These are phyloP conservation scores for Zaprionus bogoriensis DNA, from an alignment of 2,888 invertebrate species.

Conservation along the genomic window DNA sequence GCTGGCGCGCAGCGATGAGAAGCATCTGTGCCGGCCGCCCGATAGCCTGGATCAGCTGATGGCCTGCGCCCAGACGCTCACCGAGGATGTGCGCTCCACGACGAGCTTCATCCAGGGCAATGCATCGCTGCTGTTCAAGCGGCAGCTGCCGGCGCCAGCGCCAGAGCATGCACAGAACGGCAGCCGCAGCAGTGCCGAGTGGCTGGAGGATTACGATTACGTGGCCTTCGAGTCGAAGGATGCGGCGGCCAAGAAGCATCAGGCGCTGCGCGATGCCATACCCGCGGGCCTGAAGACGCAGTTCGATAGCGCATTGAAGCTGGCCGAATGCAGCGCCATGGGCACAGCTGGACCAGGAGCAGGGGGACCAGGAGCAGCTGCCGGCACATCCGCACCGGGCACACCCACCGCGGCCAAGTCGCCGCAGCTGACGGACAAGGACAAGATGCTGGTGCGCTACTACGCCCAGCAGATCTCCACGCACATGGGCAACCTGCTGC, in stretches of 20 bases:
- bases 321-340: constrained; percentile 87
- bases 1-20: constrained; percentile 84
- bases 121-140: constrained; percentile 90
- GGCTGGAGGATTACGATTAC: constrained; percentile 95
- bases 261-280: constrained; percentile 88
- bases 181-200: constrained; percentile 83
- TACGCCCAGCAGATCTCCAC: constrained; percentile 94
- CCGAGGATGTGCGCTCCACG: constrained; percentile 94
- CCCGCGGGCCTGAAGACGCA: constrained; percentile 88
- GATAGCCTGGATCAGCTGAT: constrained; percentile 95
- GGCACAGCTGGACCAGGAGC: constrained; percentile 75
- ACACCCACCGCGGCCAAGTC: constrained; percentile 46
- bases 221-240: constrained; percentile 92
- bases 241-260: constrained; percentile 87
- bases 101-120: constrained; percentile 96
- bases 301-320: constrained; percentile 89
- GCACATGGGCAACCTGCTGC: constrained; percentile 92
- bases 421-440: constrained; percentile 87
- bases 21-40: constrained; percentile 84
- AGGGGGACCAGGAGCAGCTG: constrained; percentile 48
- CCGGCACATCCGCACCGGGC: constrained; percentile 44
- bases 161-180: constrained; percentile 1
- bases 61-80: constrained; percentile 92
- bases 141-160: constrained; percentile 68
- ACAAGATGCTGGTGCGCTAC: constrained; percentile 92